Conservation (phyloP, 2,797 vertebrate genomes). For the Pangasius larnaudii region DNA sequence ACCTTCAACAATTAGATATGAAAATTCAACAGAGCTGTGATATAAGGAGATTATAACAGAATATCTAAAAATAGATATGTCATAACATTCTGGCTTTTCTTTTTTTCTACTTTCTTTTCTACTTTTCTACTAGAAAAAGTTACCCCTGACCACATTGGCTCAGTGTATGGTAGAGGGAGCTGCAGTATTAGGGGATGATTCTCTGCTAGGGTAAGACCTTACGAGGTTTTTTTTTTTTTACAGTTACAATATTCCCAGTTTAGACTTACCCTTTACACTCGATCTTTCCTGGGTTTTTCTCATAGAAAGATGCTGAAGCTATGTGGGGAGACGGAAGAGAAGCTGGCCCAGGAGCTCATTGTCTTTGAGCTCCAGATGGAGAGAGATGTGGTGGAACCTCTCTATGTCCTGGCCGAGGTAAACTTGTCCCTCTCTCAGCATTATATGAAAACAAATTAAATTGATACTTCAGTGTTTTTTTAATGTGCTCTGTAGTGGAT, state of each 20-base stretch:
- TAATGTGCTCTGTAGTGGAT: background rate
- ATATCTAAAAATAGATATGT: background rate
- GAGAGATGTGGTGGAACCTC: slow-evolving; percentile 91
- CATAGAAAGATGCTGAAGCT: slow-evolving; percentile 94
- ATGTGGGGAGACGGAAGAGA: slow-evolving; percentile 93
- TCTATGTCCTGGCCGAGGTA: slow-evolving; percentile 92
- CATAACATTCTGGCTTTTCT: background rate
- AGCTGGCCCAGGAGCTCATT: slow-evolving; percentile 91
- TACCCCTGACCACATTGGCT: slow-evolving; percentile 90
- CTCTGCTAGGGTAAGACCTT: slow-evolving; percentile 87
- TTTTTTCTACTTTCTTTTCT: background rate
- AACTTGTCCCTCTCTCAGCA: slow-evolving; percentile 31
- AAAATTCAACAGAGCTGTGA: background rate
- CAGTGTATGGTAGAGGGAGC: slow-evolving; percentile 95
- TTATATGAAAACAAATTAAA: background rate
- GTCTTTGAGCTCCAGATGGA: slow-evolving; percentile 94
- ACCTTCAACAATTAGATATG: background rate
- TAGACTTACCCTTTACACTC: background rate
- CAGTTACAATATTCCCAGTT: background rate
- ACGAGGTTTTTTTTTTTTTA: background rate
- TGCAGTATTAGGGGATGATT: slow-evolving; percentile 91
- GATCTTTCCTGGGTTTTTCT: slow-evolving; percentile 9
- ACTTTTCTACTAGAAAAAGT: slow-evolving; percentile 85
- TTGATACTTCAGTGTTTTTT: background rate
- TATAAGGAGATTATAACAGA: background rate